These are phyloP conservation scores for Actinopyga echinites DNA, from an alignment of 53 echinoderm and acorn worm species.

Conservation along the genomic window DNA sequence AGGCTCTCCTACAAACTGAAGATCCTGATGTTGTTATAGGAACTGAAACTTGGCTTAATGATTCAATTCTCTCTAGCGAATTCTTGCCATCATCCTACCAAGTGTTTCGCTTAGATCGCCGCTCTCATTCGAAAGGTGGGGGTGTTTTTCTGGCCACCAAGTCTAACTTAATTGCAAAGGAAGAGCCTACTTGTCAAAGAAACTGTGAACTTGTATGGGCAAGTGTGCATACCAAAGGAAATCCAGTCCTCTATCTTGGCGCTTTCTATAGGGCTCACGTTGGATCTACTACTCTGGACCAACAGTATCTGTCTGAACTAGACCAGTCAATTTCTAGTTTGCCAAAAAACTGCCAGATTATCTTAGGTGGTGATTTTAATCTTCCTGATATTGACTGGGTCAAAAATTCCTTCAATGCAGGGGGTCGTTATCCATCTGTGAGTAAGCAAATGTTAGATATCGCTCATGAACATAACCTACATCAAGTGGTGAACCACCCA, in stretches of 20 bases:
- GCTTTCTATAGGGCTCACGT: no score
- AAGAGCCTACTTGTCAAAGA: no score
- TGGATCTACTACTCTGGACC: no score
- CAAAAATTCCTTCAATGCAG: not conserved
- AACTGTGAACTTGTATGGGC: no score
- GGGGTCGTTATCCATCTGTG: not conserved
- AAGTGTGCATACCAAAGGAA: not conserved
- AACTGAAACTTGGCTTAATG: constrained; percentile 47
- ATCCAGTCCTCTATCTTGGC: no score
- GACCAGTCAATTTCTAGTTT: not conserved
- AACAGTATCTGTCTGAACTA: no score
- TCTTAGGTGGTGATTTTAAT: not conserved
- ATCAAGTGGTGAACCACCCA: no score
- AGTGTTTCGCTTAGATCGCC: no score
- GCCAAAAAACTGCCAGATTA: not conserved
- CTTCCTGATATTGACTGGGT: not conserved
- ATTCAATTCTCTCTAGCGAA: no score
- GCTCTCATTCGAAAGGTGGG: not conserved
- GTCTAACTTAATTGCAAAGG: not conserved
- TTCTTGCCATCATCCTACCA: no score
- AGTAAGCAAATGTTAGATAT: not conserved
- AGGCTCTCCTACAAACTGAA: constrained; percentile 38
- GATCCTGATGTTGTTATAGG: constrained; percentile 45
- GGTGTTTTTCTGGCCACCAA: constrained; percentile 33
- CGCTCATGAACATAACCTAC: no score